Evolutionary conservation across 2,797 vertebrate genomes (phyloP).

Genomic region (Morus bassanus): DNA sequence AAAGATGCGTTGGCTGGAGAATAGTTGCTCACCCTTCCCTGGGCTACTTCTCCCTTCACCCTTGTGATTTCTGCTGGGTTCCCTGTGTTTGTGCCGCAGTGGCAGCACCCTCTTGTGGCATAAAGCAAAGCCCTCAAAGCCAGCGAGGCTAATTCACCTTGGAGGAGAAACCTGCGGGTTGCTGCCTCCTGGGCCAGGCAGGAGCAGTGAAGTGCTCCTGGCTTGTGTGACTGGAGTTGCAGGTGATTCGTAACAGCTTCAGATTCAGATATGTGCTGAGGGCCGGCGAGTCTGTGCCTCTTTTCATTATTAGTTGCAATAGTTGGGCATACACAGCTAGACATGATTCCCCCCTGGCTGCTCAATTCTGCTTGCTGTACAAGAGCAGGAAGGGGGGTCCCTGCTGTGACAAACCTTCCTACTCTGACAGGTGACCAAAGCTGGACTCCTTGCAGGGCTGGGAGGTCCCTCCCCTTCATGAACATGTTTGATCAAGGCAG

Average conservation of each 20-base stretch:
- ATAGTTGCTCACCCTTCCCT: not conserved
- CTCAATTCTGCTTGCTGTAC: not conserved
- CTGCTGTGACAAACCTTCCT: not conserved
- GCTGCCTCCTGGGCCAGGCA: not conserved
- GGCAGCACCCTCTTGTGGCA: not conserved
- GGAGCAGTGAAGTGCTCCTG: not conserved
- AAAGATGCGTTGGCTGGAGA: not conserved
- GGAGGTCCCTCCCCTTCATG: not conserved
- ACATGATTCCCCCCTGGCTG: not conserved
- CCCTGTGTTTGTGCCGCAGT: accelerated
- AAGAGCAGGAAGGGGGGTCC: not conserved
- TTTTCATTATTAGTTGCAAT: not conserved
- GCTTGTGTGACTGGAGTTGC: not conserved
- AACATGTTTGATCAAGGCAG: not conserved
- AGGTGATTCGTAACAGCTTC: not conserved
- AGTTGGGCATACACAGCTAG: not conserved
- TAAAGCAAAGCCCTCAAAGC: not conserved
- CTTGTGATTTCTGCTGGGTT: accelerated
- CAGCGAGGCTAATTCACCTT: not conserved
- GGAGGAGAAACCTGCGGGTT: not conserved
- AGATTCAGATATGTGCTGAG: not conserved
- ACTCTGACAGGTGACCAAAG: not conserved
- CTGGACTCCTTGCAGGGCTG: not conserved
- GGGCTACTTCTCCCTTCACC: not conserved
- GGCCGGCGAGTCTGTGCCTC: not conserved